Conservation (phyloP, 2,113 vertebrate species). For the Melanerpes formicivorus region DNA sequence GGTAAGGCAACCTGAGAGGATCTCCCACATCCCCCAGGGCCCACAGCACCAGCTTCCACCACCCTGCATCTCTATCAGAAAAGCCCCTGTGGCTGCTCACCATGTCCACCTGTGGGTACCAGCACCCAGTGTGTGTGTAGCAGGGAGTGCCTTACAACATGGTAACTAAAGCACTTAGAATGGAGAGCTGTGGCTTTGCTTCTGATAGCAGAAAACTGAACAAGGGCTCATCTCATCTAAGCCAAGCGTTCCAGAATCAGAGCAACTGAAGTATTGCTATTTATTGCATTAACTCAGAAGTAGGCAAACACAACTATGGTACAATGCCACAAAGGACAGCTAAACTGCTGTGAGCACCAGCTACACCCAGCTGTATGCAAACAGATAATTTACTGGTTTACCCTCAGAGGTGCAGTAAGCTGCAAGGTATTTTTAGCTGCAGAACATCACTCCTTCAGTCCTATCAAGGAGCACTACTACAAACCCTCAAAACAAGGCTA, state of each 20-base stretch:
- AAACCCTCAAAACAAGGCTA: not conserved
- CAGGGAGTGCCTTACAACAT: accelerated
- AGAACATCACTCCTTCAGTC: not conserved
- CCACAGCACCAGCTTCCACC: not conserved
- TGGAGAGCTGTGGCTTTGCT: not conserved
- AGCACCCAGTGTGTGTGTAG: accelerated
- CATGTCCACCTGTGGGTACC: accelerated
- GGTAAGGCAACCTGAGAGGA: not conserved
- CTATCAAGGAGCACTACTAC: not conserved
- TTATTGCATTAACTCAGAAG: not conserved
- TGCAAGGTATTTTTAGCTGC: not conserved
- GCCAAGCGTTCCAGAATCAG: not conserved
- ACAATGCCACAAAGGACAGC: not conserved
- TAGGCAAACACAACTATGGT: not conserved
- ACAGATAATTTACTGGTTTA: accelerated
- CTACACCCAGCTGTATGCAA: accelerated
- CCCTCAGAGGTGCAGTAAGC: not conserved
- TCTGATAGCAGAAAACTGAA: not conserved
- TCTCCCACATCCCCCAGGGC: too few relatives aligned
- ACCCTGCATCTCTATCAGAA: not conserved
- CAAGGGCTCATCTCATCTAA: not conserved
- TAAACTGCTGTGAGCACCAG: not conserved
- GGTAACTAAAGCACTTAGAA: accelerated
- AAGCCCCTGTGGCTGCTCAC: accelerated
- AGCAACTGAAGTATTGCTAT: not conserved